Conservation (phyloP, 2,888 invertebrate species). For the Bimastos eiseni region DNA sequence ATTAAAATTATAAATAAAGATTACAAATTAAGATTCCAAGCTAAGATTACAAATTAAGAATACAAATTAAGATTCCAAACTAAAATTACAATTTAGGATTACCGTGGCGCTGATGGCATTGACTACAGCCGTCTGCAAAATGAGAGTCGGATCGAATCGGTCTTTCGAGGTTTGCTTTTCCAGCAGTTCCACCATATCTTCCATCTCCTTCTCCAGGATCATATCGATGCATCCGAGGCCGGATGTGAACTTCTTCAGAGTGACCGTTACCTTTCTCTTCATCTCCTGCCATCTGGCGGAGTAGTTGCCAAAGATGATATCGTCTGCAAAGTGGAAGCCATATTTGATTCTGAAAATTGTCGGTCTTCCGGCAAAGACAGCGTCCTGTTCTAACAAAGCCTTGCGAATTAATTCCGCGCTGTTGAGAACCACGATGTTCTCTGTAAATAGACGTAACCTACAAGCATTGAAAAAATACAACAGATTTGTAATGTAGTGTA, state of each 20-base stretch:
- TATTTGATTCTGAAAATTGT: conserved; percentile 40
- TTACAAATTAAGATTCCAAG: too few species aligned
- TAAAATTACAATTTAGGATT: conserved; percentile 16
- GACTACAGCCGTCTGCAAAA: conserved; percentile 39
- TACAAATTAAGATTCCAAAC: too few species aligned
- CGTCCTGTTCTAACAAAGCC: conserved; percentile 48
- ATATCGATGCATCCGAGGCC: conserved; percentile 31
- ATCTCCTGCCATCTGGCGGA: conserved; percentile 35
- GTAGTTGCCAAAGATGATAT: conserved; percentile 40
- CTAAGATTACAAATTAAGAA: too few species aligned
- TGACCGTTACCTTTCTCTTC: conserved; percentile 30
- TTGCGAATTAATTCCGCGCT: conserved; percentile 49
- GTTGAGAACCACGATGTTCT: conserved; percentile 53
- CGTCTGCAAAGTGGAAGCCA: conserved; percentile 40
- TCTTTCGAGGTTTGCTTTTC: conserved; percentile 18
- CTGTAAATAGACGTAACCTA: conserved; percentile 47
- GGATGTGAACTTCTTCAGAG: conserved; percentile 31
- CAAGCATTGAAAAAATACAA: not conserved
- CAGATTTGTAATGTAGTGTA: not conserved
- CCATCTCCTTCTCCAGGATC: conserved; percentile 38
- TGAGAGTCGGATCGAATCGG: conserved; percentile 36
- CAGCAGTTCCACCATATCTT: conserved; percentile 28
- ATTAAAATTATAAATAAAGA: too few species aligned
- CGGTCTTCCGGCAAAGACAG: conserved; percentile 50
- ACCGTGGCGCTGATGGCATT: conserved; percentile 39